Conservation (phyloP, 2,888 invertebrate species). For the Ichneumoninae sp. region DNA sequence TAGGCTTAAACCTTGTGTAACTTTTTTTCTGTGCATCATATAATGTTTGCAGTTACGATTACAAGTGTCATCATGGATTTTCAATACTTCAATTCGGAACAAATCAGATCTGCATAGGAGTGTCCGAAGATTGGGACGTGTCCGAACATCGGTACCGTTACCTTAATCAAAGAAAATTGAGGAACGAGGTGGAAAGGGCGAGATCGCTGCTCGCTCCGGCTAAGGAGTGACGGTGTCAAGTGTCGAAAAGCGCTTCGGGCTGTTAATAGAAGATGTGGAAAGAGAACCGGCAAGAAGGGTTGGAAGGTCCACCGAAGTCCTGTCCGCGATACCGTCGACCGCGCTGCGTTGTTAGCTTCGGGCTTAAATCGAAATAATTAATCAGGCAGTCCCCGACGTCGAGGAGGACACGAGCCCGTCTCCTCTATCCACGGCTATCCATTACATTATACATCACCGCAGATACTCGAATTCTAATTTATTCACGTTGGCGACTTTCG, state of each 20-base stretch:
- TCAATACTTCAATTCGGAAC: no score
- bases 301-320: slow-evolving; percentile 43
- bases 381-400: slow-evolving; percentile 77
- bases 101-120: no score
- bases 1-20: no score
- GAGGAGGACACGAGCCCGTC: slow-evolving; percentile 35
- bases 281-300: slow-evolving; percentile 35
- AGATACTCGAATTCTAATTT: slow-evolving; percentile 83
- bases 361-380: slow-evolving; percentile 82
- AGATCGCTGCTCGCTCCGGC: not conserved
- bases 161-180: slow-evolving; percentile 27
- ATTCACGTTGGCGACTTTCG: slow-evolving; percentile 78
- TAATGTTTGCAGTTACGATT: no score
- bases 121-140: no score
- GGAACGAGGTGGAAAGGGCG: slow-evolving; percentile 29
- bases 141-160: no score
- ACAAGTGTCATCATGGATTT: no score
- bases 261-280: slow-evolving; percentile 77
- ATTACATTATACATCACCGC: slow-evolving; percentile 83
- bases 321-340: slow-evolving; percentile 66
- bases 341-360: slow-evolving; percentile 78
- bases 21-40: no score
- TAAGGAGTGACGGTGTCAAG: slow-evolving; percentile 72
- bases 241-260: slow-evolving; percentile 73
- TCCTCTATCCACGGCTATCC: slow-evolving; percentile 75